Conservation (phyloP, 2,113 vertebrate genomes). For the Xyrauchen texanus region DNA sequence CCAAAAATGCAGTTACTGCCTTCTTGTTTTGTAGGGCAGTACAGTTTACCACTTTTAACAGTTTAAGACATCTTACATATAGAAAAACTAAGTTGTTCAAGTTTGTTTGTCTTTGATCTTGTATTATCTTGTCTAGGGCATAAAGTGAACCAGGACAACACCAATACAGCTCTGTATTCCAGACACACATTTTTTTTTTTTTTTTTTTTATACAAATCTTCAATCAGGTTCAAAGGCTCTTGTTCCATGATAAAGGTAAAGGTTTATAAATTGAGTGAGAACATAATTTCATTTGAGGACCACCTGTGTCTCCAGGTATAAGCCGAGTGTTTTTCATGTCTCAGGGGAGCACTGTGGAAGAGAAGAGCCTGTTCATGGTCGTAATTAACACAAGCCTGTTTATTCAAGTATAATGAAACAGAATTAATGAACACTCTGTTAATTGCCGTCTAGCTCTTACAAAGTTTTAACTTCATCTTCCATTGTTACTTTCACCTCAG, state of each 20-base stretch:
- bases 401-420: conserved; percentile 79
- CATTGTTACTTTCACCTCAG: conserved; percentile 58
- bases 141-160: too few species aligned
- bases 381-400: conserved; percentile 80
- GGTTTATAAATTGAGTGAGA: conserved; percentile 1
- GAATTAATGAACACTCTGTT: conserved; percentile 77
- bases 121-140: too few species aligned
- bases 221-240: conserved; percentile 38
- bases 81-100: too few species aligned
- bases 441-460: conserved; percentile 71
- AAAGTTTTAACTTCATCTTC: conserved; percentile 53
- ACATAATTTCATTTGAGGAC: conserved; percentile 41
- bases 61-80: too few species aligned
- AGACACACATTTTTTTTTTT: too few species aligned
- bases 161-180: conserved; percentile 19
- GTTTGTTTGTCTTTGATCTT: too few species aligned
- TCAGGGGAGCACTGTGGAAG: conserved; percentile 66
- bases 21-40: too few species aligned
- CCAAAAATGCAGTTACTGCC: too few species aligned
- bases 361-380: conserved; percentile 74
- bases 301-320: conserved; percentile 76
- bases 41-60: too few species aligned
- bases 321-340: conserved; percentile 61
- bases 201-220: conserved; percentile 17
- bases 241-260: conserved; percentile 24